phyloP scores from a whole-genome alignment of 2,888 invertebrate genomes.

The Archips crataeganus region DNA sequence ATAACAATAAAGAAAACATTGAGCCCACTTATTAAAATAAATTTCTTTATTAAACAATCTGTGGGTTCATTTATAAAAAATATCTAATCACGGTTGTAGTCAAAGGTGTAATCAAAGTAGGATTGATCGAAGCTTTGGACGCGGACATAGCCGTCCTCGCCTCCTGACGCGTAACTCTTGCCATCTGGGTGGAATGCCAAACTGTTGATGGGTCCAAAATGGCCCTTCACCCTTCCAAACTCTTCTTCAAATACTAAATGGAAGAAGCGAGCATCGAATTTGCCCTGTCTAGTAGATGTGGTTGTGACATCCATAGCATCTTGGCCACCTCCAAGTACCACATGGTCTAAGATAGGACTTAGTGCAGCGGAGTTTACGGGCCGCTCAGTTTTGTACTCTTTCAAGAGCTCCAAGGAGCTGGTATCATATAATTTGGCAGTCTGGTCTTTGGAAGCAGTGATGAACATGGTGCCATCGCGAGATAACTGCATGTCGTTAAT shows the following conservation, averaged over 20 bases:
- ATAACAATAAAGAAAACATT: background rate
- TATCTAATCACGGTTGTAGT: slow-evolving; percentile 87
- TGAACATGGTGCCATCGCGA: slow-evolving; percentile 97
- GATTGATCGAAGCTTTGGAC: slow-evolving; percentile 98
- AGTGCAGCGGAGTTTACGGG: slow-evolving; percentile 99
- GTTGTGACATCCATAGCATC: slow-evolving; percentile 99
- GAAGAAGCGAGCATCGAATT: slow-evolving; percentile 98
- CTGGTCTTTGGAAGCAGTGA: slow-evolving; percentile 98
- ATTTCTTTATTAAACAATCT: background rate
- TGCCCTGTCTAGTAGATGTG: slow-evolving; percentile 96
- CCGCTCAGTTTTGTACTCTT: slow-evolving; percentile 98
- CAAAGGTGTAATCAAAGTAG: slow-evolving; percentile 98
- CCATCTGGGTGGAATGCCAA: slow-evolving; percentile 99
- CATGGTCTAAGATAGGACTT: slow-evolving; percentile 98
- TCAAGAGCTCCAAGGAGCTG: slow-evolving; percentile 94
- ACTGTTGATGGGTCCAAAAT: slow-evolving; percentile 99
- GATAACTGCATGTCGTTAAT: slow-evolving; percentile 99
- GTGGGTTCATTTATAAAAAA: background rate
- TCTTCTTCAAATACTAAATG: slow-evolving; percentile 98
- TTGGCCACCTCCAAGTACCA: slow-evolving; percentile 99
- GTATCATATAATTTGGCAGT: slow-evolving; percentile 98
- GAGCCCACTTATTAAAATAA: background rate
- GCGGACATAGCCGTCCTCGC: slow-evolving; percentile 99
- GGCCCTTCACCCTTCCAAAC: slow-evolving; percentile 98
- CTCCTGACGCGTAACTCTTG: slow-evolving; percentile 97